Evolutionary conservation across 92 coral and sea anemone genomes (phyloP).

Genomic region (Porites rus): DNA sequence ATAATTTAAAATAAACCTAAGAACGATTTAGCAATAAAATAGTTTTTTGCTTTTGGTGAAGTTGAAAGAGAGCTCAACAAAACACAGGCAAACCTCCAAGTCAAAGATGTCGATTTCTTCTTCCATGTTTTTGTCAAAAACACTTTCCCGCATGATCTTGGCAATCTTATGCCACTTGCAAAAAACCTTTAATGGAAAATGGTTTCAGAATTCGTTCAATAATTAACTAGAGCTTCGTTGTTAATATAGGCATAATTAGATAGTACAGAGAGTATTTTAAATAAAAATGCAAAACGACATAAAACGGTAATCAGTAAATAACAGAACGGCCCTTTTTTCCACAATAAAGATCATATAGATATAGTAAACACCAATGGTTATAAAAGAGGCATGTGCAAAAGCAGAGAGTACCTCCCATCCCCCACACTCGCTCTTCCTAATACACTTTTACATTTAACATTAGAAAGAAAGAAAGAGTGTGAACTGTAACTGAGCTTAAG

Average conservation of each 20-base stretch:
- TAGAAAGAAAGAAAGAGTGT: neutral
- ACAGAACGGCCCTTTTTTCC: neutral
- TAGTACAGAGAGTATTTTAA: neutral
- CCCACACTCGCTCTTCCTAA: neutral
- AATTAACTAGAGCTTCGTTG: neutral
- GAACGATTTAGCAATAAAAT: neutral
- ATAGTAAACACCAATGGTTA: neutral
- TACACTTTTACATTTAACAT: constrained; percentile 5
- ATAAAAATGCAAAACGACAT: neutral
- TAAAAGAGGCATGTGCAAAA: neutral
- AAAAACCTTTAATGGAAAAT: constrained; percentile 20
- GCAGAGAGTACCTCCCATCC: neutral
- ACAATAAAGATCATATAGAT: no score
- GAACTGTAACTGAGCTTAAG: no score
- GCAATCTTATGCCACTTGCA: constrained; percentile 57
- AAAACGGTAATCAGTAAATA: neutral
- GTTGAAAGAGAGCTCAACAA: neutral
- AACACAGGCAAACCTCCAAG: constrained; percentile 17
- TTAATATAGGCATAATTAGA: neutral
- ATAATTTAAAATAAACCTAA: no score
- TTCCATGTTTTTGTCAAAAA: constrained; percentile 55
- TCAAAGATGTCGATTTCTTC: constrained; percentile 54
- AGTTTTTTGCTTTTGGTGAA: neutral
- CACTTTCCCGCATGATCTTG: constrained; percentile 39
- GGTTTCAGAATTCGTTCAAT: neutral